Evolutionary conservation across 2,888 invertebrate species (phyloP).

Genomic region (Eutolmus rufibarbis): DNA sequence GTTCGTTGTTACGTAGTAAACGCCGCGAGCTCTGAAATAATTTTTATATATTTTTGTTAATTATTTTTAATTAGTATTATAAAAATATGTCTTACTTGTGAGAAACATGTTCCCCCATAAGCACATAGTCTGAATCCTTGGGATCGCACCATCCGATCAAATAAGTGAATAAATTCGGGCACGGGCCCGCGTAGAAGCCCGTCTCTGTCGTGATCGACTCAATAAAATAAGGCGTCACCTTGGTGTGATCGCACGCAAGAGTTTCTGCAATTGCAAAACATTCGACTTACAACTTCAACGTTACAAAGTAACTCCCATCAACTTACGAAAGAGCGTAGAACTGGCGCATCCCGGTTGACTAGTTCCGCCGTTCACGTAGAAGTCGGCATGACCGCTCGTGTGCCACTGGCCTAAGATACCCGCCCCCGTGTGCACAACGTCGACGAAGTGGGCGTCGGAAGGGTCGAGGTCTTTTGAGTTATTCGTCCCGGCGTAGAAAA

Average conservation of each 20-base stretch:
- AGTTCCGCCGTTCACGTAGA: constrained; percentile 86
- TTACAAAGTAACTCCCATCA: background rate
- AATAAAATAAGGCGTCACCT: constrained; percentile 89
- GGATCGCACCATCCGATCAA: constrained; percentile 86
- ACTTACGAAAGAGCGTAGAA: constrained; percentile 81
- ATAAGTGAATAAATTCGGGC: constrained; percentile 82
- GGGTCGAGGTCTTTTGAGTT: constrained; percentile 80
- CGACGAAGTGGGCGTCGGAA: constrained; percentile 83
- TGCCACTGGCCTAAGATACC: constrained; percentile 91
- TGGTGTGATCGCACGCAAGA: constrained; percentile 86
- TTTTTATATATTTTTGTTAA: background rate
- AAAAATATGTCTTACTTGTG: constrained; percentile 68
- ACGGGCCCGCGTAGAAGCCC: constrained; percentile 88
- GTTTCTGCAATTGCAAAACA: constrained; percentile 70
- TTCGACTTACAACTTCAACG: background rate
- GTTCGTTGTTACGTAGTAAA: constrained; percentile 86
- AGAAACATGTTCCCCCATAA: constrained; percentile 86
- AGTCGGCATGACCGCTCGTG: constrained; percentile 86
- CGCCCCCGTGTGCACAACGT: constrained; percentile 84
- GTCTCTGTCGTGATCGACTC: constrained; percentile 81
- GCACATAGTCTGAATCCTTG: constrained; percentile 77
- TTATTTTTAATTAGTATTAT: background rate
- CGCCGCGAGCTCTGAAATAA: constrained; percentile 78
- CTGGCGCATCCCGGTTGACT: constrained; percentile 88
- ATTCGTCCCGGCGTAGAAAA: constrained; percentile 84